Conservation (phyloP, 2,113 vertebrate species). For the Mesocricetus auratus region DNA sequence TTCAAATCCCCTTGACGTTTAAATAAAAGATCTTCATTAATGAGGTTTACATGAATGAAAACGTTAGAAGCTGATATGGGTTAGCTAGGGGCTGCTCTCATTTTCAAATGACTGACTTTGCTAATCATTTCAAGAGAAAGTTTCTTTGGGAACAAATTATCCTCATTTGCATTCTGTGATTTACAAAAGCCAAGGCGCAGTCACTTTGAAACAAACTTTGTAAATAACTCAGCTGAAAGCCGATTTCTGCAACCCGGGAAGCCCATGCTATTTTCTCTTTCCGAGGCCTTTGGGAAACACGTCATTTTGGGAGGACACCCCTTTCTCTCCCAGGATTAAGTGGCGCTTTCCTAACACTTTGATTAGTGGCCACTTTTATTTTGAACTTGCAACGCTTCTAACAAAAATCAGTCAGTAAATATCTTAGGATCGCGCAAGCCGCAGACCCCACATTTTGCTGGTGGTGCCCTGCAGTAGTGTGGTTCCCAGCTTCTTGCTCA, state of each 20-base stretch:
- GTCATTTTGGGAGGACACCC: not conserved
- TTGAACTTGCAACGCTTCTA: constrained; percentile 1
- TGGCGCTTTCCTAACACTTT: constrained; percentile 62
- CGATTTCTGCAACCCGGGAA: constrained; percentile 50
- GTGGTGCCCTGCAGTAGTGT: not conserved
- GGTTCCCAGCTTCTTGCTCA: accelerated
- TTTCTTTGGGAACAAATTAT: constrained; percentile 86
- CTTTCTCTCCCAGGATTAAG: not conserved
- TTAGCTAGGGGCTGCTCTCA: constrained; percentile 77
- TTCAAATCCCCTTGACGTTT: constrained; percentile 89
- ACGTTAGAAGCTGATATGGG: constrained; percentile 89
- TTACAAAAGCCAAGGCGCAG: constrained; percentile 73
- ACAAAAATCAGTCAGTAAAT: not conserved
- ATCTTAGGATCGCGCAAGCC: accelerated
- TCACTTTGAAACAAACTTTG: constrained; percentile 77
- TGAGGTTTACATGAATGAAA: constrained; percentile 92
- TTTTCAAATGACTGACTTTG: constrained; percentile 87
- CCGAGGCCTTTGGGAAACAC: not conserved
- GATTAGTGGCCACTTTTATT: constrained; percentile 30
- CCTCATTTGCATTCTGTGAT: constrained; percentile 78
- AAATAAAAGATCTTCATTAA: constrained; percentile 92
- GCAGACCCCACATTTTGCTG: not conserved
- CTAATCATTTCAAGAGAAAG: constrained; percentile 89
- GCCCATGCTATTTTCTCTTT: not conserved
- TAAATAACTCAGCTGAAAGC: constrained; percentile 25